Conservation (phyloP, 2,797 vertebrate species). For the Benthosema pterotum region DNA sequence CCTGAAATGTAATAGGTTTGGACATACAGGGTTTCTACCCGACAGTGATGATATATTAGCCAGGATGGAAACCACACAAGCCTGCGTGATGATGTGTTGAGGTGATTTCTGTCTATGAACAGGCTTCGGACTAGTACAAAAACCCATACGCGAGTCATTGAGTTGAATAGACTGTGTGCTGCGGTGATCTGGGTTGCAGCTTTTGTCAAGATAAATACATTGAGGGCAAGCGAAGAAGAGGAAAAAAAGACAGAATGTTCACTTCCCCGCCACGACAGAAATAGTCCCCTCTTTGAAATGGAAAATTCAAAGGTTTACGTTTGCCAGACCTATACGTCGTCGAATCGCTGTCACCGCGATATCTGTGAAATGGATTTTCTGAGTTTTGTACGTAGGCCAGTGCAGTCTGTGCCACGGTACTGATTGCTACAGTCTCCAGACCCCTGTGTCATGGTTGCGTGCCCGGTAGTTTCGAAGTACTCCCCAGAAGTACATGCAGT, state of each 20-base stretch:
- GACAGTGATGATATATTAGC: too few relatives aligned
- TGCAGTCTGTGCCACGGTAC: not conserved
- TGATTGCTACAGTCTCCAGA: not conserved
- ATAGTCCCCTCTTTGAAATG: slow-evolving; percentile 8
- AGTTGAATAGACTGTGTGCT: not conserved
- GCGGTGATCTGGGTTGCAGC: not conserved
- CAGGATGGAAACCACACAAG: slow-evolving; percentile 2
- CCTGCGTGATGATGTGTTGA: slow-evolving; percentile 8
- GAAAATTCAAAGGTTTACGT: slow-evolving; percentile 12
- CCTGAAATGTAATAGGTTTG: too few relatives aligned
- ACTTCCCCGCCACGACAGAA: slow-evolving; percentile 12
- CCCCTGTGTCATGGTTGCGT: not conserved
- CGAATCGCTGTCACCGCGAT: slow-evolving; percentile 21
- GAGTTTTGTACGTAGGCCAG: slow-evolving; percentile 12
- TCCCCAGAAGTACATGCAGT: not conserved
- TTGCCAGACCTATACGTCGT: slow-evolving; percentile 3
- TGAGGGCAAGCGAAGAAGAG: not conserved
- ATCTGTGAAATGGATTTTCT: slow-evolving; percentile 34
- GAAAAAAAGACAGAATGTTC: slow-evolving; percentile 6
- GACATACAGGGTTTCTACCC: too few relatives aligned
- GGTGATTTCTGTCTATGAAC: not conserved
- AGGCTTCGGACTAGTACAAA: not conserved
- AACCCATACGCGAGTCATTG: not conserved
- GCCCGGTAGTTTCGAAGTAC: not conserved
- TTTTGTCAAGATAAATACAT: slow-evolving; percentile 28